Evolutionary conservation across 2,888 invertebrate species (phyloP).

Genomic region (Drosophila multiciliata): DNA sequence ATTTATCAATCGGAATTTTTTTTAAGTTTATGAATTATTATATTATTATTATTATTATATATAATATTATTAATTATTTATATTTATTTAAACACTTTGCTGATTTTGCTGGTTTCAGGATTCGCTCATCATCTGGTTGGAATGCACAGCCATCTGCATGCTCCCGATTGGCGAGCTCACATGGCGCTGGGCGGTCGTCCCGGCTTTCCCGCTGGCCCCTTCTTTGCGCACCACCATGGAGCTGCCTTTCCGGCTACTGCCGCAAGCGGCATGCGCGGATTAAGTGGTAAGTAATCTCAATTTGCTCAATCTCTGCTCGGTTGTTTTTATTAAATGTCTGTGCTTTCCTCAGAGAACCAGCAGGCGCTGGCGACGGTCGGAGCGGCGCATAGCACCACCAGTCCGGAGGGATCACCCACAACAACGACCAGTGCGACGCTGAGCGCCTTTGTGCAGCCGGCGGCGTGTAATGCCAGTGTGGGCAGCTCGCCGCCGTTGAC

Average conservation of each 20-base stretch:
- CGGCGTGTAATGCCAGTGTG: constrained; percentile 71
- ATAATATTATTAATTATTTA: neutral
- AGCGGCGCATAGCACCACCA: constrained; percentile 89
- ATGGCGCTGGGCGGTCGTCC: constrained; percentile 81
- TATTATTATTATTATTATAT: neutral
- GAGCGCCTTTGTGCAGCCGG: constrained; percentile 67
- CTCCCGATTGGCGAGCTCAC: constrained; percentile 87
- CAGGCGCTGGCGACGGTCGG: constrained; percentile 80
- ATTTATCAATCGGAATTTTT: neutral
- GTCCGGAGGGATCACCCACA: constrained; percentile 88
- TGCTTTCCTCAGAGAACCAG: constrained; percentile 45
- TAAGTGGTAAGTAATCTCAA: constrained; percentile 75
- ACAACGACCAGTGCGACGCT: constrained; percentile 75
- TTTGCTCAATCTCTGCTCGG: neutral
- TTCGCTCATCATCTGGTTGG: constrained; percentile 91
- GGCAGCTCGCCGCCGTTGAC: constrained; percentile 82
- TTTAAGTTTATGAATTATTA: neutral
- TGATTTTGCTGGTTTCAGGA: constrained; percentile 85
- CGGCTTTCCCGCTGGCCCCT: constrained; percentile 83
- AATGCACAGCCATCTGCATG: constrained; percentile 88
- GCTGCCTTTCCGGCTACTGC: constrained; percentile 85
- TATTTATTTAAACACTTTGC: neutral
- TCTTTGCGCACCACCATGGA: constrained; percentile 86
- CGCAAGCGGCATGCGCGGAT: constrained; percentile 85
- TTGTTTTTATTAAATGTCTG: neutral